phyloP scores from a whole-genome alignment of 2,888 invertebrate genomes.

The Andrena minutula region DNA sequence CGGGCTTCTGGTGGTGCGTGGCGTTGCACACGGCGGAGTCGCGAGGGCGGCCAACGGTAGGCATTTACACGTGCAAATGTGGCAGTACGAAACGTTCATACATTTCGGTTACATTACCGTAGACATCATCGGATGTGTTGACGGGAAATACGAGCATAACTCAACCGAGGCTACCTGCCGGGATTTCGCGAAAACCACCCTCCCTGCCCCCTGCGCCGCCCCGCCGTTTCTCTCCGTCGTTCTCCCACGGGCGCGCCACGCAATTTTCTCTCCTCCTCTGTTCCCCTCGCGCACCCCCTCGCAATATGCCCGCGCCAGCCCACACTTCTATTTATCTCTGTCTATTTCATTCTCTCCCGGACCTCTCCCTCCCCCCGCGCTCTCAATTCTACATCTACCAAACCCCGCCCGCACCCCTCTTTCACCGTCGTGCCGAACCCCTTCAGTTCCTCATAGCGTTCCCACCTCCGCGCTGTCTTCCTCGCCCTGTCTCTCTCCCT shows the following conservation, averaged over 20 bases:
- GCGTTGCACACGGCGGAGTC: constrained; percentile 32
- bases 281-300: constrained; percentile 24
- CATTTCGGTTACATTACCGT: constrained; percentile 84
- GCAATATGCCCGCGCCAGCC: constrained; percentile 31
- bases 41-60: constrained; percentile 40
- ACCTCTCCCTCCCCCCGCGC: neutral
- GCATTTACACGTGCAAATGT: constrained; percentile 73
- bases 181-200: constrained; percentile 81
- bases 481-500: constrained; percentile 66
- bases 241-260: neutral
- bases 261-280: constrained; percentile 49
- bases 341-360: constrained; percentile 46
- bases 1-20: constrained; percentile 55
- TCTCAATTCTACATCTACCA: too few species aligned
- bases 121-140: constrained; percentile 84
- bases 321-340: constrained; percentile 56
- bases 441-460: constrained; percentile 44
- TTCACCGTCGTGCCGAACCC: constrained; percentile 38
- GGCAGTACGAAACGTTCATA: constrained; percentile 80
- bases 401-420: neutral
- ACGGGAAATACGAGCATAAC: constrained; percentile 85
- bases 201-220: constrained; percentile 57
- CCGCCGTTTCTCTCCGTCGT: constrained; percentile 41
- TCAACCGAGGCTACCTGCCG: constrained; percentile 80
- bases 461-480: constrained; percentile 46